A percentile compares a stretch with the other conserved stretches of the same genome.
Evolutionary conservation across 2,888 invertebrate species (phyloP).

Genomic region (Meganola albula): DNA sequence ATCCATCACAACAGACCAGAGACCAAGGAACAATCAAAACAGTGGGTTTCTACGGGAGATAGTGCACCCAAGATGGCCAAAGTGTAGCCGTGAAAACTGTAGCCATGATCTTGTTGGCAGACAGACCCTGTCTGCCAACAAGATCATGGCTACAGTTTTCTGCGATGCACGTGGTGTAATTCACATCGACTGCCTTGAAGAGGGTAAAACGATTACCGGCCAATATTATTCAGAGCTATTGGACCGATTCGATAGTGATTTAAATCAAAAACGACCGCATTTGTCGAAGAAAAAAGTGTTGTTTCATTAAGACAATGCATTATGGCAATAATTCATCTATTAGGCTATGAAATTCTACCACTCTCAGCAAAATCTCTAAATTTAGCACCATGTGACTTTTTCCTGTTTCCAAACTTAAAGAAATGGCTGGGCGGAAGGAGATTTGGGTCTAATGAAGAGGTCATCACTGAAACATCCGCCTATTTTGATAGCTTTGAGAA

Average conservation of each 20-base stretch:
- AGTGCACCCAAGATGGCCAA: too few relatives aligned
- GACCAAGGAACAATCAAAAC: conserved; percentile 9
- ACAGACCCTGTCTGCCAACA: conserved; percentile 1
- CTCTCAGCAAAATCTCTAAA: conserved; percentile 13
- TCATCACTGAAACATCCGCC: conserved; percentile 4
- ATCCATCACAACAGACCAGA: conserved; percentile 33
- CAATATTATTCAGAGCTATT: conserved; percentile 1
- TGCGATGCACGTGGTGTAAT: conserved; percentile 14
- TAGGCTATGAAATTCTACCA: conserved; percentile 9
- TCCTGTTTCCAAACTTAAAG: conserved; percentile 12
- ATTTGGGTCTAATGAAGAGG: conserved; percentile 7
- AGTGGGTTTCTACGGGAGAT: not conserved
- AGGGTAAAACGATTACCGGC: conserved; percentile 14
- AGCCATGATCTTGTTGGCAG: not conserved
- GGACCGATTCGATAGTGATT: conserved; percentile 2
- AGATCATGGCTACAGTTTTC: conserved; percentile 18
- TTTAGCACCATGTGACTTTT: conserved; percentile 6
- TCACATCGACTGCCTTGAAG: conserved; percentile 16
- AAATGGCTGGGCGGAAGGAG: conserved; percentile 7
- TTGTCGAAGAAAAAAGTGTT: conserved; percentile 12
- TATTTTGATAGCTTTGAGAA: conserved; percentile 3
- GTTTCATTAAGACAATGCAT: conserved; percentile 13
- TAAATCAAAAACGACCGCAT: conserved; percentile 7
- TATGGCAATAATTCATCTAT: conserved; percentile 7
- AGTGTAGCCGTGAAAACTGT: not conserved